Evolutionary conservation across 2,888 invertebrate species (phyloP).

Genomic region (Volucella zonaria): DNA sequence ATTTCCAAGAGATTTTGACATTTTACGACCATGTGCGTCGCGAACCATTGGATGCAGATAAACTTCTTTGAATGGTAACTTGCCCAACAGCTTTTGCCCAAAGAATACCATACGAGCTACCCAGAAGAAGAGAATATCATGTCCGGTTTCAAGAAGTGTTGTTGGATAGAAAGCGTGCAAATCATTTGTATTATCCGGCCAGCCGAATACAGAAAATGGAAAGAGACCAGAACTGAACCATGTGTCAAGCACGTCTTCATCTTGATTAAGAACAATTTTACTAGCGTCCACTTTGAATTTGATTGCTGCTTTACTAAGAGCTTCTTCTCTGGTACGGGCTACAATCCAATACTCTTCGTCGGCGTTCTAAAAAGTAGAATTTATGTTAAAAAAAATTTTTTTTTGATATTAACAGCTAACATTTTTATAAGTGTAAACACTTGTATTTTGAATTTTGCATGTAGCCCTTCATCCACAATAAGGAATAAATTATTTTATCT

Average conservation of each 20-base stretch:
- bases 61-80: conserved; percentile 95
- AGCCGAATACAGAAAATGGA: conserved; percentile 98
- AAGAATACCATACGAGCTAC: conserved; percentile 99
- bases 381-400: background rate
- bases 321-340: conserved; percentile 89
- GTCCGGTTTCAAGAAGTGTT: conserved; percentile 96
- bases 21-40: conserved; percentile 98
- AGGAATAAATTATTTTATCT: too few relatives aligned
- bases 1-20: conserved; percentile 99
- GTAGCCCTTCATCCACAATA: too few relatives aligned
- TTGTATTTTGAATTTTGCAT: too few relatives aligned
- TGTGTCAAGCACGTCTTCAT: conserved; percentile 98
- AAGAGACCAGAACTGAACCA: conserved; percentile 99
- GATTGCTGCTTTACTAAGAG: conserved; percentile 89
- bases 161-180: conserved; percentile 95
- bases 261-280: conserved; percentile 86
- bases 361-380: conserved; percentile 80
- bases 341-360: conserved; percentile 89
- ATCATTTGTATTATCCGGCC: conserved; percentile 92
- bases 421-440: background rate
- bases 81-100: conserved; percentile 93
- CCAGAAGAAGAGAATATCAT: conserved; percentile 99
- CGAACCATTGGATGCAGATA: conserved; percentile 98
- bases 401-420: background rate
- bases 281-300: conserved; percentile 85